These are phyloP conservation scores for Pheosia gnoma DNA, from an alignment of 2,888 invertebrate genomes.

Conservation along the genomic window DNA sequence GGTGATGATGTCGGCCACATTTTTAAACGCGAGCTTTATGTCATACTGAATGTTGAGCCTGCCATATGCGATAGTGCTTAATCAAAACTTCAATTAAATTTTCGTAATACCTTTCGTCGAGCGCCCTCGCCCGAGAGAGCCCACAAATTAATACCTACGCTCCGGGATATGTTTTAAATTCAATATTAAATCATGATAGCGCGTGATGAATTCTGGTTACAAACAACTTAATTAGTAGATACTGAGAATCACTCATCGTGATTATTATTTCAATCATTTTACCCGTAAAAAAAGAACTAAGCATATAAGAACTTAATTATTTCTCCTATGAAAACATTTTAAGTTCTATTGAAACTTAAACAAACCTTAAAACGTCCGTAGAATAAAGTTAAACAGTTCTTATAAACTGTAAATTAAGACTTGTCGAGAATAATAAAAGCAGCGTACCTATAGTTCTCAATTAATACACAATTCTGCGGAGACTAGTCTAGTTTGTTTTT, in stretches of 20 bases:
- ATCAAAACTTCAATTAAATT: slow-evolving; percentile 81
- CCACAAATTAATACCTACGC: slow-evolving; percentile 67
- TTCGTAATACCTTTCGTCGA: slow-evolving; percentile 73
- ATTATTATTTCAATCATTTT: neutral
- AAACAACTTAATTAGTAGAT: slow-evolving; percentile 25
- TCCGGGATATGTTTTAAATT: slow-evolving; percentile 67
- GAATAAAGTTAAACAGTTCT: slow-evolving; percentile 20
- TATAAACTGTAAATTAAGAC: slow-evolving; percentile 34
- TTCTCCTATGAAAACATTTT: neutral
- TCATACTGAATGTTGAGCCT: slow-evolving; percentile 42
- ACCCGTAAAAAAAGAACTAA: neutral
- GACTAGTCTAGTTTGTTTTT: slow-evolving; percentile 49
- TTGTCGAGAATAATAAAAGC: slow-evolving; percentile 34
- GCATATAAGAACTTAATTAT: neutral
- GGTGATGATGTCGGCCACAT: slow-evolving; percentile 28
- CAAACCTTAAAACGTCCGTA: slow-evolving; percentile 4
- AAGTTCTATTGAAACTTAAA: slow-evolving; percentile 5
- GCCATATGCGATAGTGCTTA: slow-evolving; percentile 70
- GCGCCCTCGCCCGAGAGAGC: slow-evolving; percentile 58
- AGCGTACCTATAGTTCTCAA: slow-evolving; percentile 38
- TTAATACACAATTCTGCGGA: slow-evolving; percentile 46
- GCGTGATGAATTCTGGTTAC: slow-evolving; percentile 47
- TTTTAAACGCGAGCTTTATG: slow-evolving; percentile 36
- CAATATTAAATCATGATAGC: slow-evolving; percentile 46
- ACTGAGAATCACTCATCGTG: neutral